phyloP scores from a whole-genome alignment of 2,797 vertebrate species.

The Fistularia tabacaria region DNA sequence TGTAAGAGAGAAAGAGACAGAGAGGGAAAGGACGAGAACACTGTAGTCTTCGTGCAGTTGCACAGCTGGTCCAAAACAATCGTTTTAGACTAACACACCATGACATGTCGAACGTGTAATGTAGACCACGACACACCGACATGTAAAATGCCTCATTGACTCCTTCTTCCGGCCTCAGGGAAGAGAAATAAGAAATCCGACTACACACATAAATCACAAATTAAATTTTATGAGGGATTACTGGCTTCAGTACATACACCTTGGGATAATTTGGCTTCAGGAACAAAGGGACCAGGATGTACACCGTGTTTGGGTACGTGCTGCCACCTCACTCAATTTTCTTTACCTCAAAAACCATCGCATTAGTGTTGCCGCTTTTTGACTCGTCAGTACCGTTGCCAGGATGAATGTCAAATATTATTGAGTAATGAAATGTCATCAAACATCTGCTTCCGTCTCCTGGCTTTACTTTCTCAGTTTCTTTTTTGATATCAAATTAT shows the following conservation, averaged over 20 bases:
- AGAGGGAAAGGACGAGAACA: constrained; percentile 21
- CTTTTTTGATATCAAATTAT: constrained; percentile 16
- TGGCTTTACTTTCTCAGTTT: constrained; percentile 22
- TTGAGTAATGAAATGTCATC: constrained; percentile 55
- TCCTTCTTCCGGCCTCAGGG: constrained; percentile 45
- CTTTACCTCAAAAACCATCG: not conserved
- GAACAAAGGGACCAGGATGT: constrained; percentile 44
- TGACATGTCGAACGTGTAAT: constrained; percentile 67
- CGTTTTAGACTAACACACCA: constrained; percentile 66
- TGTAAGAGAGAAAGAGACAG: not conserved
- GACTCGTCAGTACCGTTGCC: constrained; percentile 46
- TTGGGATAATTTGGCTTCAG: constrained; percentile 43
- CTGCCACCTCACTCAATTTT: constrained; percentile 4
- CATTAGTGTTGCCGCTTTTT: constrained; percentile 23
- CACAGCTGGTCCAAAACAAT: constrained; percentile 69
- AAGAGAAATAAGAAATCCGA: constrained; percentile 31
- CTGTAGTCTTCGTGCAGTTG: constrained; percentile 49
- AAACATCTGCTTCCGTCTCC: constrained; percentile 49
- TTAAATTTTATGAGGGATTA: constrained; percentile 49
- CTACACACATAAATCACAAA: constrained; percentile 56
- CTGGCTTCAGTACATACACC: constrained; percentile 43
- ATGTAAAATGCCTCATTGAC: constrained; percentile 68
- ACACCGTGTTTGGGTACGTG: constrained; percentile 30
- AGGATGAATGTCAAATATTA: constrained; percentile 55
- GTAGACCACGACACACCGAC: constrained; percentile 48